Evolutionary conservation across 1,140 invertebrate species (phyloP).

Genomic region (Liolophura sinensis): DNA sequence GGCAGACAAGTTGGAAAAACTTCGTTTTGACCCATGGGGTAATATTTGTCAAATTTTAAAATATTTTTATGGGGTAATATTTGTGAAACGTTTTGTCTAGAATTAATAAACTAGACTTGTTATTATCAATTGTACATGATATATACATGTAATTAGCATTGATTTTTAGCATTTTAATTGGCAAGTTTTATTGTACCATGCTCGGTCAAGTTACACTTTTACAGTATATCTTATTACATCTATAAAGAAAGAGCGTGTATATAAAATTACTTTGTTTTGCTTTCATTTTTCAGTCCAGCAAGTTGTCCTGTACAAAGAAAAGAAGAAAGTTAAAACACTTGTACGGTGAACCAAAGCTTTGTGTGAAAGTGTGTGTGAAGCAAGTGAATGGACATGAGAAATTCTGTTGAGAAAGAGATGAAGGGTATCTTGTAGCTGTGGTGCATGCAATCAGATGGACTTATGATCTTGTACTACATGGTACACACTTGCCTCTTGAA

Average conservation of each 20-base stretch:
- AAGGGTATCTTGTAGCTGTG: too few relatives aligned
- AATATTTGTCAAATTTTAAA: slow-evolving; percentile 47
- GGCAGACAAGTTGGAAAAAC: slow-evolving; percentile 76
- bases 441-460: too few relatives aligned
- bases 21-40: slow-evolving; percentile 78
- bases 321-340: slow-evolving; percentile 46
- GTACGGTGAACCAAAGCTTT: too few relatives aligned
- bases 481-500: too few relatives aligned
- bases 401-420: too few relatives aligned
- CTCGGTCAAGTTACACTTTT: neutral
- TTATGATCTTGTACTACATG: too few relatives aligned
- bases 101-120: neutral
- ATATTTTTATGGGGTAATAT: neutral
- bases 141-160: neutral
- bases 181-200: neutral
- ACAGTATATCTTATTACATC: slow-evolving; percentile 3
- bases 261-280: slow-evolving; percentile 9
- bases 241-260: neutral
- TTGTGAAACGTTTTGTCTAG: neutral
- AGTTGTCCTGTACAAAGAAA: slow-evolving; percentile 48
- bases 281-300: slow-evolving; percentile 38
- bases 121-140: neutral
- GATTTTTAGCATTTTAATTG: neutral
- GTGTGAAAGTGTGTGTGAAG: too few relatives aligned
- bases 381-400: too few relatives aligned